phyloP scores from a whole-genome alignment of 2,113 vertebrate species.

The Otis tarda region DNA sequence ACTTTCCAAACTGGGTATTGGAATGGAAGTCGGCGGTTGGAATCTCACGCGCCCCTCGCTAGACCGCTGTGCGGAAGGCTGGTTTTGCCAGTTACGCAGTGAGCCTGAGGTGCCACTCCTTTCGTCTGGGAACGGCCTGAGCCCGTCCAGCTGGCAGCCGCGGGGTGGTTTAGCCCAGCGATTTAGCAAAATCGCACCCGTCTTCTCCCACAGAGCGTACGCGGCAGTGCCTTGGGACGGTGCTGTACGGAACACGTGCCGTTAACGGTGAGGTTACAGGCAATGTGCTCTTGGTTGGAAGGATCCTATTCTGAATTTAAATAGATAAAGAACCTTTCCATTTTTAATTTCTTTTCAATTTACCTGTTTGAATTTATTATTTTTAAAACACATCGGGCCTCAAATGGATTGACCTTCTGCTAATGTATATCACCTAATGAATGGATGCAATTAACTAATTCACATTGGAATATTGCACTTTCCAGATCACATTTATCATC shows the following conservation, averaged over 20 bases:
- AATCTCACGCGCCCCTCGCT: neutral
- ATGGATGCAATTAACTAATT: slow-evolving; percentile 78
- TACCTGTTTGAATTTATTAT: slow-evolving; percentile 75
- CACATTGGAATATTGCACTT: slow-evolving; percentile 72
- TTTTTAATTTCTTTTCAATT: slow-evolving; percentile 33
- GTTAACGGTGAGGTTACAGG: rapidly evolving
- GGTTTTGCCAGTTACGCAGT: rapidly evolving
- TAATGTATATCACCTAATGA: slow-evolving; percentile 79
- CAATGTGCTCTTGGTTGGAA: neutral
- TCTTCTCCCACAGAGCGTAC: neutral
- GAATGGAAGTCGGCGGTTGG: neutral
- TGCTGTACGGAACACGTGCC: rapidly evolving
- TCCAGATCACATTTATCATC: slow-evolving; percentile 76
- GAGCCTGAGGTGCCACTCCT: neutral
- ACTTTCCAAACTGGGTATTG: neutral
- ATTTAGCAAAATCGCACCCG: neutral
- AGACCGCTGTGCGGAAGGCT: too few relatives aligned
- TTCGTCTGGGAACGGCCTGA: neutral
- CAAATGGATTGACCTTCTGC: slow-evolving; percentile 78
- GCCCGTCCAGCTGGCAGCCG: neutral
- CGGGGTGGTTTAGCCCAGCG: too few relatives aligned
- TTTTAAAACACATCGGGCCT: slow-evolving; percentile 71
- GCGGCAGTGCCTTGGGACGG: rapidly evolving
- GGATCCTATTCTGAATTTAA: neutral
- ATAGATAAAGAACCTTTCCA: neutral